phyloP scores from a whole-genome alignment of 1,140 invertebrate genomes.

The Euwallacea similis region DNA sequence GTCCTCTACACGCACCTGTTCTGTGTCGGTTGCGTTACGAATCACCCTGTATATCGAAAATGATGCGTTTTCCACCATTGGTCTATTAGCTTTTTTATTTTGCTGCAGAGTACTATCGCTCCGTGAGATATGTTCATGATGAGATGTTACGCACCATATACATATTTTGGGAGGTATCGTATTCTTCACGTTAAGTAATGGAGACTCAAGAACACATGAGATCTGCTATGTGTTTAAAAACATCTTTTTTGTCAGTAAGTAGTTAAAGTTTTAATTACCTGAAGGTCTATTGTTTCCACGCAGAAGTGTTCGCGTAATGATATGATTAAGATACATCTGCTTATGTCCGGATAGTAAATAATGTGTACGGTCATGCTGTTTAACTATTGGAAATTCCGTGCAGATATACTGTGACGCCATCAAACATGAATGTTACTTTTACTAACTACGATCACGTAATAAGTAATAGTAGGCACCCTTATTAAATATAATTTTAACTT shows the following conservation, averaged over 20 bases:
- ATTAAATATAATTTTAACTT: conserved; percentile 7
- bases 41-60: background rate
- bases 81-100: background rate
- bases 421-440: conserved; percentile 21
- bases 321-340: conserved; percentile 14
- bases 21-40: too few species aligned
- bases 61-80: background rate
- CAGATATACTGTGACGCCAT: conserved; percentile 10
- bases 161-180: too few species aligned
- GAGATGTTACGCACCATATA: too few species aligned
- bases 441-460: conserved; percentile 12
- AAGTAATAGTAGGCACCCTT: conserved; percentile 2
- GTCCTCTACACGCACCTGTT: too few species aligned
- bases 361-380: conserved; percentile 11
- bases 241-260: background rate
- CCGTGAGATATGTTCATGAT: too few species aligned
- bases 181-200: too few species aligned
- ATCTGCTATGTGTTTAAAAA: too few species aligned
- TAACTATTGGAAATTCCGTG: conserved; percentile 16
- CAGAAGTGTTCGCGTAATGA: conserved; percentile 1
- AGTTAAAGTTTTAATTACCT: conserved; percentile 1
- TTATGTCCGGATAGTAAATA: conserved; percentile 18
- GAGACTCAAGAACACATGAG: too few species aligned
- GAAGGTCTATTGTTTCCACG: conserved; percentile 7
- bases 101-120: too few species aligned